Conservation (phyloP, 2,888 invertebrate genomes). For the Eumacrocentrus americanus region DNA sequence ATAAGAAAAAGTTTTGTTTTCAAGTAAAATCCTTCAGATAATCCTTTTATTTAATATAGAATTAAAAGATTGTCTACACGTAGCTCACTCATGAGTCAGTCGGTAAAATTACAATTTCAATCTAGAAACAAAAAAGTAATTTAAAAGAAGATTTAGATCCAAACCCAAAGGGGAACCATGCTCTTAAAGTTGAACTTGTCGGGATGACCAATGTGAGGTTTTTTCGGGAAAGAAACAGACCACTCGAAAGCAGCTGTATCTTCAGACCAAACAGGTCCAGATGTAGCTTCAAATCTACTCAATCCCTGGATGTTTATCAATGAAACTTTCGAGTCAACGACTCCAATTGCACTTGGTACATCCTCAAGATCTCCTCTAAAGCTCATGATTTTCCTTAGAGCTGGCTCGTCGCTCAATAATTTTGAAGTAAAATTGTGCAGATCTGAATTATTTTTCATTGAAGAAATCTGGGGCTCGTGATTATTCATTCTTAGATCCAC, state of each 20-base stretch:
- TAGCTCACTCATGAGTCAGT: constrained; percentile 47
- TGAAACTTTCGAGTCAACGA: constrained; percentile 67
- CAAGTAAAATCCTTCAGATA: no score
- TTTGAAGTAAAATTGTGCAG: constrained; percentile 9
- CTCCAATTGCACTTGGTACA: constrained; percentile 61
- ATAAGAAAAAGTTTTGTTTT: no score
- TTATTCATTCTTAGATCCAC: constrained; percentile 52
- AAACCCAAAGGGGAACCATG: constrained; percentile 67
- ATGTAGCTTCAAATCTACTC: constrained; percentile 51
- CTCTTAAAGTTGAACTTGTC: constrained; percentile 75
- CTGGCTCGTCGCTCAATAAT: constrained; percentile 17
- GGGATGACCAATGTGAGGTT: constrained; percentile 75
- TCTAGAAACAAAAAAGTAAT: not conserved
- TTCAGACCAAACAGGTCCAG: constrained; percentile 51
- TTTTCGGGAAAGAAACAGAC: constrained; percentile 70
- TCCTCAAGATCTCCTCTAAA: constrained; percentile 51
- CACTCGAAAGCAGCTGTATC: constrained; percentile 72
- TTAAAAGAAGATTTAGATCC: constrained; percentile 58
- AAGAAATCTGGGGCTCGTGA: not conserved
- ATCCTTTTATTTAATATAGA: no score
- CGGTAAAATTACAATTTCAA: constrained; percentile 22
- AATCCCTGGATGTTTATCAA: constrained; percentile 58
- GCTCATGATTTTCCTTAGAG: constrained; percentile 8
- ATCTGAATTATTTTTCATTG: not conserved
- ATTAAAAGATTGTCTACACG: constrained; percentile 41